Base-by-base conservation (phyloP, 2,888 invertebrate genomes). In the Gasteruption jaculator region DNA sequence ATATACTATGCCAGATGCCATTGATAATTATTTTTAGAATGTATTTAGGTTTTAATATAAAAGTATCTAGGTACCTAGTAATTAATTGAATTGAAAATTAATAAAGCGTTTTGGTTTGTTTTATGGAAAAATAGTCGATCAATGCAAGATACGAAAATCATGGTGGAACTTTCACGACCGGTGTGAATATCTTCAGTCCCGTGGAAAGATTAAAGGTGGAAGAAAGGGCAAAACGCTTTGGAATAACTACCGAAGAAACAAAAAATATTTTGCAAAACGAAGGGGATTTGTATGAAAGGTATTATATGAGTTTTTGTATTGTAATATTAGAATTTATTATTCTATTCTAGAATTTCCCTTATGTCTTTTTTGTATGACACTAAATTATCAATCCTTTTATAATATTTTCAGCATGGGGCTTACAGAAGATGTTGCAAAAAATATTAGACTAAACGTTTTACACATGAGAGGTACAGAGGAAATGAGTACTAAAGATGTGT, bases 401-500 rank as follows among this genome's bases (percentile, higher is more conserved):
- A 38, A 32, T 18, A 35, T 32, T 57, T 65, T 53, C 41, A 81
- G 80, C 61, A 71, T 81, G 60, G 79, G 78, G 5, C 71, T 79
- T 24, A 74, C 74, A 50, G 71, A 74, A 56, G 76, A 75, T 19
- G 78, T 77, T 60, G 38, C 52, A 2, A 65, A 78, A 54, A 78
- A 82, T 61, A 75, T 81, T 49, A 76, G 85, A 50, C 77, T 85
- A 56, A 85, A 89, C 68, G 80, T 85, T 14, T 71, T 91, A 33
- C 85, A 89, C 65, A 73, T 91, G 62, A 74, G 81, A 61, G 90
- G 90, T 34, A 80, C 85, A 1, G 79, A 84, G 54, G 80, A 84
- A 22, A 80, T 91, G 76, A 82, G 77, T 53, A 85, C 87, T 3
- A 79, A 82, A 62, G 88, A 91, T 65, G 78, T 91, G 35, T 84